Conservation (phyloP, 35 echinoderm and acorn worm genomes). For the Ptychodera flava region DNA sequence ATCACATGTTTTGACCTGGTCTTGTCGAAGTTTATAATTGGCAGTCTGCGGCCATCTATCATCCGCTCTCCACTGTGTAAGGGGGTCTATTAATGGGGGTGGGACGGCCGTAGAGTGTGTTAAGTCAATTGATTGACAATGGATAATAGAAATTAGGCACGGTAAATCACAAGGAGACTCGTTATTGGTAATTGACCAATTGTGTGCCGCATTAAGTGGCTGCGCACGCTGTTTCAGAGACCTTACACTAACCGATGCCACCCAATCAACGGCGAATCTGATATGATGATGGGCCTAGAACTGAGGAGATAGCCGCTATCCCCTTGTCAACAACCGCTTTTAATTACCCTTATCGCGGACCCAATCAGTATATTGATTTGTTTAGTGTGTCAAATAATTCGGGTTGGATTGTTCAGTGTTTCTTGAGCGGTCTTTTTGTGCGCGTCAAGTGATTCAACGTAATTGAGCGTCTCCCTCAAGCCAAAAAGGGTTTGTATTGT, state of each 20-base stretch:
- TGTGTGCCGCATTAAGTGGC: background rate
- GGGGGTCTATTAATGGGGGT: background rate
- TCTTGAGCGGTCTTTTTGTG: background rate
- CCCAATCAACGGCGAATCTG: background rate
- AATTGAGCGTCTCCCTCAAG: background rate
- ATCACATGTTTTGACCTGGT: background rate
- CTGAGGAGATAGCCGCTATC: background rate
- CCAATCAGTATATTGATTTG: constrained; percentile 31
- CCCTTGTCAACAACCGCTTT: constrained; percentile 23
- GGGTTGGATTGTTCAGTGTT: constrained; percentile 15
- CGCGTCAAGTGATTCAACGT: background rate
- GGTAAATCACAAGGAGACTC: background rate
- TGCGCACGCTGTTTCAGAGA: background rate
- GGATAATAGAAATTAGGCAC: constrained; percentile 1
- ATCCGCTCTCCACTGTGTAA: background rate
- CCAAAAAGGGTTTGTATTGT: background rate
- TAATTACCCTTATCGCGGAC: constrained; percentile 16
- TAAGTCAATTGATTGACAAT: constrained; percentile 2
- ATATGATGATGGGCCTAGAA: background rate
- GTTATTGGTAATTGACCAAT: constrained; percentile 1
- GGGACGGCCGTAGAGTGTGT: background rate
- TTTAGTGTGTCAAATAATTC: constrained; percentile 35
- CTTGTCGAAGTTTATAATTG: background rate
- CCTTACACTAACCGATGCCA: background rate
- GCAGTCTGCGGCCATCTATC: background rate